Evolutionary conservation across 92 coral and sea anemone genomes (phyloP).

Genomic region (Heteractis magnifica): DNA sequence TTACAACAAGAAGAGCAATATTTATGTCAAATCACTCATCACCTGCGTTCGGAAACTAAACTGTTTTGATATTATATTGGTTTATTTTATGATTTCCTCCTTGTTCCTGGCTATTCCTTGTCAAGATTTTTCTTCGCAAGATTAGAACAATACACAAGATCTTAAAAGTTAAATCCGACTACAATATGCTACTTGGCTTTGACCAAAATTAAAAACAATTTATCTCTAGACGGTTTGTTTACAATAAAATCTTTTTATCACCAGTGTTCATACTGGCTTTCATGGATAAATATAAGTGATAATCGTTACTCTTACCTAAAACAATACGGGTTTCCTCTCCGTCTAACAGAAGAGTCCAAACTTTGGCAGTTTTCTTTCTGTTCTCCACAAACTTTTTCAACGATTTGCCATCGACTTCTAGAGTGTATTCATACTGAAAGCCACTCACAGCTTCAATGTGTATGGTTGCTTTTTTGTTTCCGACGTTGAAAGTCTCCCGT

Average conservation of each 20-base stretch:
- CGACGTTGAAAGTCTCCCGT: slow-evolving; percentile 80
- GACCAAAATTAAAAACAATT: too few species aligned
- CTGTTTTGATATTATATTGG: too few species aligned
- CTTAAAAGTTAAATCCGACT: too few species aligned
- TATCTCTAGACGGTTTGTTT: neutral
- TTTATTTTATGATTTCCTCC: too few species aligned
- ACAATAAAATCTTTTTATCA: neutral
- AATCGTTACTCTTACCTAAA: slow-evolving; percentile 60
- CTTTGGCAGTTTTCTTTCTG: slow-evolving; percentile 96
- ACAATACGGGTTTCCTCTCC: slow-evolving; percentile 88
- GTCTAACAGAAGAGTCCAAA: slow-evolving; percentile 83
- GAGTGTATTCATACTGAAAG: slow-evolving; percentile 94
- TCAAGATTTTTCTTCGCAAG: too few species aligned
- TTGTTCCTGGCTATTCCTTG: too few species aligned
- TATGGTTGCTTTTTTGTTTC: slow-evolving; percentile 84
- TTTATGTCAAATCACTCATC: too few species aligned
- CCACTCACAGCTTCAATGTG: slow-evolving; percentile 99
- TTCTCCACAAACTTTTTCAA: slow-evolving; percentile 94
- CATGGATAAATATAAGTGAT: neutral
- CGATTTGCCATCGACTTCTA: slow-evolving; percentile 92
- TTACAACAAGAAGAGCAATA: too few species aligned
- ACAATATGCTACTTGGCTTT: too few species aligned
- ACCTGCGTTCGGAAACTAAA: too few species aligned
- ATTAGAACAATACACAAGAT: too few species aligned
- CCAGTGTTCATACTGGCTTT: neutral